Conservation (phyloP, 2,797 vertebrate species). For the Rhadinocentrus ornatus region DNA sequence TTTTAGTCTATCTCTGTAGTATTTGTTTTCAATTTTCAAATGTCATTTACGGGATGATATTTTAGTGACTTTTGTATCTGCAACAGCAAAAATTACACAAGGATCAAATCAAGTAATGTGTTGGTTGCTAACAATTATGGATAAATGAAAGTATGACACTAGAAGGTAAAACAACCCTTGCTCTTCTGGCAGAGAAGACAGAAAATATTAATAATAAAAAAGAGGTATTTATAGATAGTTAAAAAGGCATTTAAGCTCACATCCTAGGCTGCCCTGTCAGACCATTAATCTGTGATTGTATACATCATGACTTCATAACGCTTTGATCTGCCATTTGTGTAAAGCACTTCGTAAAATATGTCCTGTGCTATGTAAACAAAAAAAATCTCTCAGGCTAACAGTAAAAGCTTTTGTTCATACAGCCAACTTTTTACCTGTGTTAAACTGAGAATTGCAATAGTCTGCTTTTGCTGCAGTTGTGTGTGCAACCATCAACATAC, state of each 20-base stretch:
- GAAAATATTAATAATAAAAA: slow-evolving; percentile 3
- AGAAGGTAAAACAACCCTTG: neutral
- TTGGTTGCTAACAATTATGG: neutral
- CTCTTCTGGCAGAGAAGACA: slow-evolving; percentile 6
- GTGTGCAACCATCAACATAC: neutral
- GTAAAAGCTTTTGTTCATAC: neutral
- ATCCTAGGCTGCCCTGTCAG: neutral
- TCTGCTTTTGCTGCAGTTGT: neutral
- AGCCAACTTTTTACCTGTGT: no score
- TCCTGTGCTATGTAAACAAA: neutral
- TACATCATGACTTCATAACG: neutral
- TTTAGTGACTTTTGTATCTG: neutral
- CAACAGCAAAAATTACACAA: neutral
- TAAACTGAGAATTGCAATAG: neutral
- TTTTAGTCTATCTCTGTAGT: neutral
- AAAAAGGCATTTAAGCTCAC: neutral
- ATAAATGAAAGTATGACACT: neutral
- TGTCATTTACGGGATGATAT: neutral
- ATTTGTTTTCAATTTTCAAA: neutral
- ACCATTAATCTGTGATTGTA: neutral
- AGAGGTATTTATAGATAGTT: neutral
- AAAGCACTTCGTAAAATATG: neutral
- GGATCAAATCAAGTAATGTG: neutral
- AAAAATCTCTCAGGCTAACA: neutral
- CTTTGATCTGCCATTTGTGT: neutral